A percentile compares a stretch with the other conserved stretches of the same genome.
These are phyloP conservation scores for Eira barbara DNA, from an alignment of 2,113 vertebrate genomes.

Conservation along the genomic window DNA sequence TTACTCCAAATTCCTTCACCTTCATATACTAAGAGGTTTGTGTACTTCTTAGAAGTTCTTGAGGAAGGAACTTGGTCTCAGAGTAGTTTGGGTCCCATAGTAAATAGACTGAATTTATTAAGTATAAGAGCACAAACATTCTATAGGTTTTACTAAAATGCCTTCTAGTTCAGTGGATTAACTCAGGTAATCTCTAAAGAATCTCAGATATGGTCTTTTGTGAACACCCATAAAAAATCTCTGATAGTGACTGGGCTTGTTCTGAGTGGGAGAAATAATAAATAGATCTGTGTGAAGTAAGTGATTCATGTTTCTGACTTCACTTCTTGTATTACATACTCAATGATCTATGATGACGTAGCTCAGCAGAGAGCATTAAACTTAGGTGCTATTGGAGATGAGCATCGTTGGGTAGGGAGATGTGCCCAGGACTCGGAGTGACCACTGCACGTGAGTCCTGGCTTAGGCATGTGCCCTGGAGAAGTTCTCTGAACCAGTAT, in stretches of 20 bases:
- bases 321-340: neutral
- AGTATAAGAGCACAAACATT: neutral
- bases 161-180: neutral
- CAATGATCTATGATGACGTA: neutral
- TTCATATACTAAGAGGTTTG: neutral
- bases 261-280: neutral
- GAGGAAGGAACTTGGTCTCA: neutral
- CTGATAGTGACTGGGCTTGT: neutral
- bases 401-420: neutral
- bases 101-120: conserved; percentile 3
- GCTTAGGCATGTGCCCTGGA: neutral
- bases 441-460: neutral
- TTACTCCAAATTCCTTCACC: neutral
- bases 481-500: neutral
- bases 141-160: neutral
- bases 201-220: neutral
- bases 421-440: neutral
- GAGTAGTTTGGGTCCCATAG: neutral
- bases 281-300: neutral
- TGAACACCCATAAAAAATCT: neutral
- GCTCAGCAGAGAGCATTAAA: neutral
- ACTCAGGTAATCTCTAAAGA: neutral
- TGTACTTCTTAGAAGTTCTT: neutral
- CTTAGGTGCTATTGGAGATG: neutral
- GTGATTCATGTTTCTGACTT: neutral